Conservation (phyloP, 2,797 vertebrate genomes). For the Odontamblyopus rebecca region DNA sequence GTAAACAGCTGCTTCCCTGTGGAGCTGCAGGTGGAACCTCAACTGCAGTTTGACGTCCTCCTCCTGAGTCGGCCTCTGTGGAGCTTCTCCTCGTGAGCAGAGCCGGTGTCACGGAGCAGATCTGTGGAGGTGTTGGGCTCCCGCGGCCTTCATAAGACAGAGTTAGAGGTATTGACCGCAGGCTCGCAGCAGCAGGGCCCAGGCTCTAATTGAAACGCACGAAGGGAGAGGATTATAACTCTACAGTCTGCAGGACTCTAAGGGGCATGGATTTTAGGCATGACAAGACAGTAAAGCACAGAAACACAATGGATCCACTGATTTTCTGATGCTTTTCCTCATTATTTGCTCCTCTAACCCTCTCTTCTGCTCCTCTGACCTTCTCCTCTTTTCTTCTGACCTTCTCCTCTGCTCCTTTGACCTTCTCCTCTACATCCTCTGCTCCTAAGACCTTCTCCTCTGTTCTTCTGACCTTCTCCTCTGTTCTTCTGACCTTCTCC, state of each 20-base stretch:
- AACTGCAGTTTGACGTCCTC: no score
- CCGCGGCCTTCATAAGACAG: slow-evolving; percentile 44
- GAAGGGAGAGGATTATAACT: slow-evolving; percentile 34
- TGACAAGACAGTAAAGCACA: not conserved
- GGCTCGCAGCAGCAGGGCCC: slow-evolving; percentile 21
- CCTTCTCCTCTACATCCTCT: no score
- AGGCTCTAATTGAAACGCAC: slow-evolving; percentile 33
- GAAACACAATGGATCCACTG: not conserved
- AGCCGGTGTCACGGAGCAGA: slow-evolving; percentile 27
- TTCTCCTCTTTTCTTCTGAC: no score
- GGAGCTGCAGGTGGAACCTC: not conserved
- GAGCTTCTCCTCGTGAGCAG: not conserved
- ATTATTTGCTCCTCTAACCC: no score
- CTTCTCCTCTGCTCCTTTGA: no score
- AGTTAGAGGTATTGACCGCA: not conserved
- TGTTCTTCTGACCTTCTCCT: no score
- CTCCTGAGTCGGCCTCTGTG: not conserved
- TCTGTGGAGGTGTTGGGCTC: slow-evolving; percentile 57
- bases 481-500: no score
- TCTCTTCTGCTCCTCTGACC: no score
- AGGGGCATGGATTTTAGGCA: not conserved
- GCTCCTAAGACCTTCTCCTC: no score
- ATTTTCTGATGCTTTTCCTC: not conserved
- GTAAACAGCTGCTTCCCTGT: not conserved
- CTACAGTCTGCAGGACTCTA: not conserved